Conservation (phyloP, 2,113 vertebrate genomes). For the Monopterus albus region DNA sequence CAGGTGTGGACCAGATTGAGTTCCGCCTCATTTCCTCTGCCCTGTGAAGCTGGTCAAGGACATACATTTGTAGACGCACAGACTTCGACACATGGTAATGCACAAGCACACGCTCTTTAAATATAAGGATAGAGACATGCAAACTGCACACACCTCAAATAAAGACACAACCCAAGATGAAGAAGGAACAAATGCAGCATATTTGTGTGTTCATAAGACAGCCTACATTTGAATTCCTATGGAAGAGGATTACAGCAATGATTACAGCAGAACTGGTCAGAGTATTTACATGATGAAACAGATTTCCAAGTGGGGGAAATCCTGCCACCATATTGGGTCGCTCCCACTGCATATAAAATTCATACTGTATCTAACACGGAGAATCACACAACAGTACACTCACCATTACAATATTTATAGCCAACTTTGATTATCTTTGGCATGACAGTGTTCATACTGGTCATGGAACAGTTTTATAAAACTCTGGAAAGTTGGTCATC, state of each 20-base stretch:
- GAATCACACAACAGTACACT: neutral
- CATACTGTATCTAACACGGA: neutral
- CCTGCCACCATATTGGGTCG: neutral
- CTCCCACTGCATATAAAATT: slow-evolving; percentile 24
- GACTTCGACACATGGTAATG: slow-evolving; percentile 22
- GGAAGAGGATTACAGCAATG: slow-evolving; percentile 59
- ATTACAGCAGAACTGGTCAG: slow-evolving; percentile 43
- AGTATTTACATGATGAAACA: slow-evolving; percentile 55
- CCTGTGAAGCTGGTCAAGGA: slow-evolving; percentile 78
- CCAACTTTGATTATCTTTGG: slow-evolving; percentile 32
- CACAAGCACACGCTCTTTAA: slow-evolving; percentile 10
- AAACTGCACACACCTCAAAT: slow-evolving; percentile 12
- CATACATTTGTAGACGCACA: slow-evolving; percentile 44
- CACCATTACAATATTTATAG: slow-evolving; percentile 33
- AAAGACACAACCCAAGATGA: slow-evolving; percentile 28
- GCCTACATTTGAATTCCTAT: slow-evolving; percentile 42
- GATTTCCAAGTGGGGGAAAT: slow-evolving; percentile 36
- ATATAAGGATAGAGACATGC: slow-evolving; percentile 20
- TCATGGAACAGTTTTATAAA: slow-evolving; percentile 16
- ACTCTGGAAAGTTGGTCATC: slow-evolving; percentile 28
- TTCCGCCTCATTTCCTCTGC: slow-evolving; percentile 79
- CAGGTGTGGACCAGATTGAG: slow-evolving; percentile 79
- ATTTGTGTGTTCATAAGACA: slow-evolving; percentile 7
- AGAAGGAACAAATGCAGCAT: slow-evolving; percentile 38
- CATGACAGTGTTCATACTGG: slow-evolving; percentile 25